Evolutionary conservation across 1,140 invertebrate genomes (phyloP).

Genomic region (Harpegnathos saltator): DNA sequence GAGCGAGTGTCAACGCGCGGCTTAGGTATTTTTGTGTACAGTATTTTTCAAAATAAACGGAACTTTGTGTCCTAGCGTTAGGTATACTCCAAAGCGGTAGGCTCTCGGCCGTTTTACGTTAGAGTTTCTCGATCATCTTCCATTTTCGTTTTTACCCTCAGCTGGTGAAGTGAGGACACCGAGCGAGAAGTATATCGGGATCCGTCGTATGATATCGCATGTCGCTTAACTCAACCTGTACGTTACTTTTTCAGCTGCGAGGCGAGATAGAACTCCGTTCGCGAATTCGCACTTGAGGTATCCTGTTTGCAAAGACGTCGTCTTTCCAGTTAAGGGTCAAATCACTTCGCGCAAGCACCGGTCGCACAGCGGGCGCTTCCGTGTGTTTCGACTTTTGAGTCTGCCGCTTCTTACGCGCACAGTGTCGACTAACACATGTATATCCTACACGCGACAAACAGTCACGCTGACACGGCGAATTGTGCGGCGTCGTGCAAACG

Average conservation of each 20-base stretch:
- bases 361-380: conserved; percentile 22
- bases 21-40: conserved; percentile 78
- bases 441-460: conserved; percentile 15
- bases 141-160: conserved; percentile 4
- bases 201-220: not conserved
- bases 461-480: conserved; percentile 47
- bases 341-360: conserved; percentile 14
- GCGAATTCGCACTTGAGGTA: conserved; percentile 1
- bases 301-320: conserved; percentile 13
- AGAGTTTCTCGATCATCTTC: conserved; percentile 49
- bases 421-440: conserved; percentile 35
- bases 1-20: conserved; percentile 55
- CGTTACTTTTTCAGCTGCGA: not conserved
- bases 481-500: conserved; percentile 73
- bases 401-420: conserved; percentile 50
- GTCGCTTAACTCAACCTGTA: not conserved
- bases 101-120: conserved; percentile 50
- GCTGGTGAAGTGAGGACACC: not conserved
- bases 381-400: conserved; percentile 35
- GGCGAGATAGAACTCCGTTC: conserved; percentile 14
- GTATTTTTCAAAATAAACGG: conserved; percentile 77
- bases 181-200: not conserved
- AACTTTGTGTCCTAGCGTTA: conserved; percentile 66
- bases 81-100: conserved; percentile 60
- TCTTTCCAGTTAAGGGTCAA: conserved; percentile 22